These are phyloP conservation scores for Deroptyus accipitrinus DNA, from an alignment of 2,113 vertebrate genomes.

Conservation along the genomic window DNA sequence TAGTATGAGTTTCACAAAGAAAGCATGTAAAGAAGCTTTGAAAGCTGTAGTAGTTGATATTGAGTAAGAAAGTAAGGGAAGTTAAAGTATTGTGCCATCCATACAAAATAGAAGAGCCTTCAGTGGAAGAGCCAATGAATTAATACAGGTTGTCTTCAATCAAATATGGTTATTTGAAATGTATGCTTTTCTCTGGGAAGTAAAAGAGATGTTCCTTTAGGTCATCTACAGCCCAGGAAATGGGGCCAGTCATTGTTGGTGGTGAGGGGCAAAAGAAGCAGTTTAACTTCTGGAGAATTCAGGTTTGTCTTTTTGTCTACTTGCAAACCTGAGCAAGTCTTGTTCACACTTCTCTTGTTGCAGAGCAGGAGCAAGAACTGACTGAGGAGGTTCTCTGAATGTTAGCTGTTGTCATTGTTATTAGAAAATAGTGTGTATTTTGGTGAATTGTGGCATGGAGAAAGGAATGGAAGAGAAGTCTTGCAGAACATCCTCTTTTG, in stretches of 20 bases:
- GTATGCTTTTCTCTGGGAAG: neutral
- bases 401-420: neutral
- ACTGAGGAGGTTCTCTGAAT: neutral
- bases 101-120: neutral
- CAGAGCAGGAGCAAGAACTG: neutral
- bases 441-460: neutral
- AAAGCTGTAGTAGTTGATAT: neutral
- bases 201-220: neutral
- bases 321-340: neutral
- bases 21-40: neutral
- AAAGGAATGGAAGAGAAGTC: neutral
- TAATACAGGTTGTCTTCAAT: neutral
- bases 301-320: neutral
- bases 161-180: neutral
- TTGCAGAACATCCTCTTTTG: neutral
- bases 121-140: neutral
- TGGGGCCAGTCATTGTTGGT: neutral
- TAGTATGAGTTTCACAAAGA: neutral
- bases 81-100: neutral
- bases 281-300: neutral
- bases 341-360: neutral
- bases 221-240: neutral
- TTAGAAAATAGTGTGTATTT: rapidly evolving
- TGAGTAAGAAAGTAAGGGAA: neutral
- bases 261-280: neutral